Conservation (phyloP, 2,113 vertebrate species). For the Centrocercus urophasianus region DNA sequence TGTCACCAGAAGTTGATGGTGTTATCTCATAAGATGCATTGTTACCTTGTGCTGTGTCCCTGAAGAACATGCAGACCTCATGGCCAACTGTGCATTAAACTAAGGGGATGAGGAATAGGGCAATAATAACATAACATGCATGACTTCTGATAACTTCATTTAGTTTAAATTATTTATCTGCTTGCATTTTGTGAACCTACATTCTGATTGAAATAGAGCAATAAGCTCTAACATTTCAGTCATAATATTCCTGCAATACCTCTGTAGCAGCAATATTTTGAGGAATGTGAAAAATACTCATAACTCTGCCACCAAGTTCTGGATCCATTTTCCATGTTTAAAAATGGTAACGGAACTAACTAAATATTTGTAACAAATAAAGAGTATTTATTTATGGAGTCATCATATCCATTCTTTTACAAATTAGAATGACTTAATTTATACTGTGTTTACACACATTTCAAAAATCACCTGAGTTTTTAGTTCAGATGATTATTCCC, state of each 20-base stretch:
- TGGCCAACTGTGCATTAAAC: background rate
- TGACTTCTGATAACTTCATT: background rate
- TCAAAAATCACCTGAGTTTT: background rate
- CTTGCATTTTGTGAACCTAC: background rate
- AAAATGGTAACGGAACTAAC: background rate
- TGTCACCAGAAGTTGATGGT: background rate
- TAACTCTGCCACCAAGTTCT: background rate
- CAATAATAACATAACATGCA: background rate
- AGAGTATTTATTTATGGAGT: background rate
- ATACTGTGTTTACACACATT: constrained; percentile 10
- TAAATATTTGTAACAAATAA: constrained; percentile 32
- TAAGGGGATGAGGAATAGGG: background rate
- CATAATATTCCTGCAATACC: background rate
- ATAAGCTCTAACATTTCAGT: background rate
- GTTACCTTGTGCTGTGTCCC: background rate
- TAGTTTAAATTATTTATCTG: background rate
- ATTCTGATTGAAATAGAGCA: background rate
- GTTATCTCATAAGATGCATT: background rate
- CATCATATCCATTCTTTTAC: constrained; percentile 45
- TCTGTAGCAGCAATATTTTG: background rate
- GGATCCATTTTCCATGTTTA: background rate
- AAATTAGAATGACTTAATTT: constrained; percentile 9
- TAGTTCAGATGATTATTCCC: constrained; percentile 28
- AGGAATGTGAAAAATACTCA: background rate
- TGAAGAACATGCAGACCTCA: background rate